Percentiles rank a stretch among this genome's conserved stretches.
These are phyloP conservation scores for Echiichthys vipera DNA, from an alignment of 2,797 vertebrate species.

Conservation along the genomic window DNA sequence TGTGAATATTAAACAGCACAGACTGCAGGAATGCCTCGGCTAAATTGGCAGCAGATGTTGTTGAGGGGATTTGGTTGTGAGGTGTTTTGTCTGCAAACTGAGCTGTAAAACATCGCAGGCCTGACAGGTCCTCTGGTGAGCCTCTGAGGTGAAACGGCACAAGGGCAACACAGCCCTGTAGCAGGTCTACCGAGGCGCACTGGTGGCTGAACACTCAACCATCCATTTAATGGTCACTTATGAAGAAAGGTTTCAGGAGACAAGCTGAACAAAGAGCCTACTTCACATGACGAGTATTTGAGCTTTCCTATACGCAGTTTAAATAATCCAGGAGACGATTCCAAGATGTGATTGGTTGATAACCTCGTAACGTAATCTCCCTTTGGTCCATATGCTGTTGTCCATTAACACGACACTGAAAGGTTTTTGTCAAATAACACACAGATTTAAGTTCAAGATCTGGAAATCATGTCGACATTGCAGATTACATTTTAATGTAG, in stretches of 20 bases:
- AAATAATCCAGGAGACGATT: slow-evolving; percentile 31
- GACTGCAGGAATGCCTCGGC: slow-evolving; percentile 81
- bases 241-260: slow-evolving; percentile 50
- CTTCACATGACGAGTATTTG: slow-evolving; percentile 22
- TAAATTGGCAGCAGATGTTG: slow-evolving; percentile 88
- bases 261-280: slow-evolving; percentile 41
- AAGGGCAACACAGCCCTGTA: slow-evolving; percentile 36
- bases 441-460: slow-evolving; percentile 54
- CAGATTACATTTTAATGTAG: slow-evolving; percentile 68
- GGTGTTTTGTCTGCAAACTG: slow-evolving; percentile 84
- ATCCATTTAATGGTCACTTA: slow-evolving; percentile 72
- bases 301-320: slow-evolving; percentile 6
- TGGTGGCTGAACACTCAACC: slow-evolving; percentile 61
- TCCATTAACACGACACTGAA: slow-evolving; percentile 55
- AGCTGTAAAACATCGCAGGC: slow-evolving; percentile 80
- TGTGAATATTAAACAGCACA: slow-evolving; percentile 86
- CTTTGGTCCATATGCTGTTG: slow-evolving; percentile 58
- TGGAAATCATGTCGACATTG: slow-evolving; percentile 64
- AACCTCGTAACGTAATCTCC: slow-evolving; percentile 58
- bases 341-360: slow-evolving; percentile 52
- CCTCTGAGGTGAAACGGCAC: slow-evolving; percentile 64
- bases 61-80: slow-evolving; percentile 76
- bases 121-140: slow-evolving; percentile 77
- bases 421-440: slow-evolving; percentile 58
- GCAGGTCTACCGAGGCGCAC: slow-evolving; percentile 42